These are phyloP conservation scores for Peribatodes rhomboidaria DNA, from an alignment of 2,888 invertebrate genomes.

Conservation along the genomic window DNA sequence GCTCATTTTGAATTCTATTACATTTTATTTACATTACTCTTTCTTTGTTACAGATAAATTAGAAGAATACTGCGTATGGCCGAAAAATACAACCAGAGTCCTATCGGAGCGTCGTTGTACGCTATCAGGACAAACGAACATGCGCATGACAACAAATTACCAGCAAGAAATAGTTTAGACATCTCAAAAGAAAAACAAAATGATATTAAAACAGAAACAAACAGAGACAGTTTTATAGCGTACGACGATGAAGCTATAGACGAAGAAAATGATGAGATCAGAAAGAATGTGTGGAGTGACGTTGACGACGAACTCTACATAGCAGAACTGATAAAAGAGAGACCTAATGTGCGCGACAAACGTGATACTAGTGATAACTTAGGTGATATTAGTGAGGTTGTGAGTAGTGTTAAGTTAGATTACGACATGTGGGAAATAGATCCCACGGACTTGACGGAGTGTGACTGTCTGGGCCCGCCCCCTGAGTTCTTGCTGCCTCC, in stretches of 20 bases:
- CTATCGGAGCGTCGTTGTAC: constrained; percentile 79
- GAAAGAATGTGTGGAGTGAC: constrained; percentile 81
- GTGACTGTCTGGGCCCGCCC: constrained; percentile 92
- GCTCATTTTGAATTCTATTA: constrained; percentile 25
- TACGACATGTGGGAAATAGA: constrained; percentile 91
- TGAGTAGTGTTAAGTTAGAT: constrained; percentile 86
- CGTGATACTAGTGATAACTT: constrained; percentile 79
- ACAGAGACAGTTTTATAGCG: constrained; percentile 31
- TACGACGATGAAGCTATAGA: constrained; percentile 63
- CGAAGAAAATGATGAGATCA: constrained; percentile 73
- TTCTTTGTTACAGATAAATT: constrained; percentile 78
- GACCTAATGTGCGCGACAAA: constrained; percentile 82
- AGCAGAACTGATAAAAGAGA: constrained; percentile 77
- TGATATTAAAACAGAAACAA: constrained; percentile 53
- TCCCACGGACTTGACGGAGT: constrained; percentile 90
- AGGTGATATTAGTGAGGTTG: constrained; percentile 84
- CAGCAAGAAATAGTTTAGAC: constrained; percentile 35
- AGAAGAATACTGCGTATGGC: constrained; percentile 82
- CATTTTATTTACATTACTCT: constrained; percentile 33
- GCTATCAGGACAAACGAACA: constrained; percentile 73
- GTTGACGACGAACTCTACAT: constrained; percentile 84
- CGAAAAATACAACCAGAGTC: constrained; percentile 76
- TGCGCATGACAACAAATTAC: constrained; percentile 40
- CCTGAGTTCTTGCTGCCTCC: constrained; percentile 92
- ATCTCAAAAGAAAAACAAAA: constrained; percentile 49